These are phyloP conservation scores for Aphelenchoides besseyi DNA, from an alignment of 1,140 invertebrate genomes.

Conservation along the genomic window DNA sequence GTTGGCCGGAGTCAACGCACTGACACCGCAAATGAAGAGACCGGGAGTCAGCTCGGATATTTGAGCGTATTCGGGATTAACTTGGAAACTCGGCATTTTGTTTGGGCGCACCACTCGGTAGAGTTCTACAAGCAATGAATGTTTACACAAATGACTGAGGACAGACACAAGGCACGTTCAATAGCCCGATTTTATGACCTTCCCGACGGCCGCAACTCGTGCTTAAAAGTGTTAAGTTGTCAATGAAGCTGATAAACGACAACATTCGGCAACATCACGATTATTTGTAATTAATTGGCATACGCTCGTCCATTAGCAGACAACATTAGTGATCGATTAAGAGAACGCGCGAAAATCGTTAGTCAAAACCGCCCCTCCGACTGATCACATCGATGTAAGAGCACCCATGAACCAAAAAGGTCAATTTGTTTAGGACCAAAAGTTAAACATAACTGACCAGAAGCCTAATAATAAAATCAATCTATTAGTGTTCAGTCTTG, in stretches of 20 bases:
- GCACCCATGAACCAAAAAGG: neutral
- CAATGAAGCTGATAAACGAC: neutral
- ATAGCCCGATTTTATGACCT: neutral
- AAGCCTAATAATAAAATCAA: neutral
- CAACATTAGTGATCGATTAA: too few relatives aligned
- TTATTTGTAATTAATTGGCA: too few relatives aligned
- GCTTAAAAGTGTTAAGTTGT: neutral
- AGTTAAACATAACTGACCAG: neutral
- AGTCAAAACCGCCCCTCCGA: too few relatives aligned
- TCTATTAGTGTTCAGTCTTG: neutral
- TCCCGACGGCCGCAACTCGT: neutral
- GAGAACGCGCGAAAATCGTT: too few relatives aligned
- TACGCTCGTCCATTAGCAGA: too few relatives aligned
- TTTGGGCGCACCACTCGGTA: neutral
- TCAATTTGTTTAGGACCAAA: neutral
- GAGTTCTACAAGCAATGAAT: neutral
- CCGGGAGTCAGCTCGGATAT: constrained; percentile 56
- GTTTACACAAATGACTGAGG: neutral
- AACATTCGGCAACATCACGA: neutral
- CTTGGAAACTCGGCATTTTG: constrained; percentile 35
- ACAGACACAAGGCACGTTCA: neutral
- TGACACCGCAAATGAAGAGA: constrained; percentile 57
- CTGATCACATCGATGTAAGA: neutral
- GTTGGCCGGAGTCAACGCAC: constrained; percentile 47
- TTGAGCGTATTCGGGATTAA: constrained; percentile 58